Conservation (phyloP, 2,113 vertebrate species). For the Balaeniceps rex region DNA sequence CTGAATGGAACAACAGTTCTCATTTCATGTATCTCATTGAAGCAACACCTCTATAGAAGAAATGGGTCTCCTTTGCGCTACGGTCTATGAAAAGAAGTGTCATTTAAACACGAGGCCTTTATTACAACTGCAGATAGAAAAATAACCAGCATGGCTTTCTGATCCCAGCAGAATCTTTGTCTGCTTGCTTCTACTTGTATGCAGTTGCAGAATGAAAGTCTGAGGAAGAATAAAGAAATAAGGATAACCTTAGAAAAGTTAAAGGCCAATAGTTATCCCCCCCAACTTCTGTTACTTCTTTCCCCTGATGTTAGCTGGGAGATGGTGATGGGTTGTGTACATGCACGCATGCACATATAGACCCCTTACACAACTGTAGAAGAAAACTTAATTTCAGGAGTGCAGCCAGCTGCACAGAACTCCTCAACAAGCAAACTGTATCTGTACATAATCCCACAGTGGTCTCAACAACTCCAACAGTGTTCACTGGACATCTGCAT, state of each 20-base stretch:
- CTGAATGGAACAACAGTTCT: constrained; percentile 18
- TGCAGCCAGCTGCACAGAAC: neutral
- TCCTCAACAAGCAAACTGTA: neutral
- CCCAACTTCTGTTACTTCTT: neutral
- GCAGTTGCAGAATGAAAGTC: neutral
- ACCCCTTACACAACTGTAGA: neutral
- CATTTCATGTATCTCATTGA: neutral
- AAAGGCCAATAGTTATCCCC: neutral
- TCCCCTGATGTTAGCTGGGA: neutral
- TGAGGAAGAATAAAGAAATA: neutral
- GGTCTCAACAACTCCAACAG: neutral
- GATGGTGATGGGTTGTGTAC: neutral
- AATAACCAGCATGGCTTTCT: neutral
- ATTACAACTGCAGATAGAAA: neutral
- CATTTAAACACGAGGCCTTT: constrained; percentile 25
- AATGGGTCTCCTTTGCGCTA: neutral
- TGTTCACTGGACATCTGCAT: neutral
- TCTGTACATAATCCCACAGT: neutral
- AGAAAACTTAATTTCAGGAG: neutral
- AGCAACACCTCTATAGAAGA: neutral
- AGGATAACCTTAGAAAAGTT: neutral
- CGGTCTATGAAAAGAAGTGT: neutral
- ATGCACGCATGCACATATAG: neutral
- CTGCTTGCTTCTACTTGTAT: neutral
- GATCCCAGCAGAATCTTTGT: neutral